Conservation (phyloP, 2,888 invertebrate genomes). For the Lasioglossum calceatum region DNA sequence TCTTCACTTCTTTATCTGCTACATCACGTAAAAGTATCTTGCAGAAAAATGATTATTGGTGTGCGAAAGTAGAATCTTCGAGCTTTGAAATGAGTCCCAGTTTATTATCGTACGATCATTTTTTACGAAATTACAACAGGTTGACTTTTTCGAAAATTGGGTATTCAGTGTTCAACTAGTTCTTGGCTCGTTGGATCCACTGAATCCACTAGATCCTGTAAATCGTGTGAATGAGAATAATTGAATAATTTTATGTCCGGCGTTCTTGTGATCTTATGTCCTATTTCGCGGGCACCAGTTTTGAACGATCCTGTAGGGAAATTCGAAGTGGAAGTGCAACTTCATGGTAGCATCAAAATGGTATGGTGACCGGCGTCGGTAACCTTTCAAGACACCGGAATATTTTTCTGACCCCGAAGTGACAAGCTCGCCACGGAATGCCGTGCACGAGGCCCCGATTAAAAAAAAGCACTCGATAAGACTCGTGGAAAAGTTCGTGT, state of each 20-base stretch:
- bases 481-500: conserved; percentile 56
- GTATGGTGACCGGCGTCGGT: background rate
- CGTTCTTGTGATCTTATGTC: no score
- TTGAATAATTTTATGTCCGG: background rate
- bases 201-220: no score
- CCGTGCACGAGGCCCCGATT: conserved; percentile 43
- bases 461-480: conserved; percentile 50
- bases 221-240: background rate
- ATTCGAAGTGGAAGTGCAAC: background rate
- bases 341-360: background rate
- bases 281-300: background rate
- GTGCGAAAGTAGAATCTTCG: background rate
- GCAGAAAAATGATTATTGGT: accelerated
- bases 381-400: conserved; percentile 35
- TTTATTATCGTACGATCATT: background rate
- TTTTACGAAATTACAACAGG: background rate
- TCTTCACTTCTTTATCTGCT: background rate
- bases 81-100: background rate
- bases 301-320: background rate
- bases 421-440: conserved; percentile 38
- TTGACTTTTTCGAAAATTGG: no score
- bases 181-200: background rate
- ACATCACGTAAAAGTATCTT: background rate
- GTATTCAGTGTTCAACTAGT: no score
- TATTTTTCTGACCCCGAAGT: conserved; percentile 56